Evolutionary conservation across 2,797 vertebrate genomes (phyloP).

Genomic region (Loriculus beryllinus): DNA sequence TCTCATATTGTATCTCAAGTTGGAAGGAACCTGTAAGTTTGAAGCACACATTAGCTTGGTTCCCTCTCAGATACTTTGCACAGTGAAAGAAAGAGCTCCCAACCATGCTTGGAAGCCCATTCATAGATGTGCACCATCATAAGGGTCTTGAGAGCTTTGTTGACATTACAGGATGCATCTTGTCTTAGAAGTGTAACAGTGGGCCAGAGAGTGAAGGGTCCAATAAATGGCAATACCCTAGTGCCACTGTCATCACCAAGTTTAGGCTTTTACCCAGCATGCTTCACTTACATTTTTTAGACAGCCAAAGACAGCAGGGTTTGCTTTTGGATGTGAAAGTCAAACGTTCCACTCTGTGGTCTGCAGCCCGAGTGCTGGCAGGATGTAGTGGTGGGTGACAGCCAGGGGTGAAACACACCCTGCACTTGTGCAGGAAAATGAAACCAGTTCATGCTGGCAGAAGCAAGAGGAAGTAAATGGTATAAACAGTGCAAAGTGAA

Average conservation of each 20-base stretch:
- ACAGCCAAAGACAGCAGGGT: neutral
- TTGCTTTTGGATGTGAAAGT: neutral
- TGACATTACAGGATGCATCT: neutral
- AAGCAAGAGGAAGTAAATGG: neutral
- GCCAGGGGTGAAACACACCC: neutral
- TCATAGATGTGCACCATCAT: neutral
- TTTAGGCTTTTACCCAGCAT: neutral
- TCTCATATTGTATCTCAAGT: neutral
- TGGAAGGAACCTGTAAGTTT: neutral
- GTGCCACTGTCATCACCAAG: neutral
- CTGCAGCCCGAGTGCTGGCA: fast-evolving
- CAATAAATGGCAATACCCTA: neutral
- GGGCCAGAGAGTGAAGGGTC: neutral
- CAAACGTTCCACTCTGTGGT: neutral
- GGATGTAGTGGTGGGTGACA: neutral
- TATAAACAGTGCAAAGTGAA: neutral
- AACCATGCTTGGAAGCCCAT: neutral
- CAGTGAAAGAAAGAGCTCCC: neutral
- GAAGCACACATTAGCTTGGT: neutral
- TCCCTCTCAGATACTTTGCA: neutral
- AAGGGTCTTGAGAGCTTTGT: neutral
- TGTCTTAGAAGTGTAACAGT: neutral
- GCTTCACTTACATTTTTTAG: neutral
- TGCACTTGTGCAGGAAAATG: neutral
- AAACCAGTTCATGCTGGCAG: neutral